A percentile compares a stretch with the other conserved stretches of the same genome.
Conservation (phyloP, 2,888 invertebrate species). For the Ormyrus rosae region DNA sequence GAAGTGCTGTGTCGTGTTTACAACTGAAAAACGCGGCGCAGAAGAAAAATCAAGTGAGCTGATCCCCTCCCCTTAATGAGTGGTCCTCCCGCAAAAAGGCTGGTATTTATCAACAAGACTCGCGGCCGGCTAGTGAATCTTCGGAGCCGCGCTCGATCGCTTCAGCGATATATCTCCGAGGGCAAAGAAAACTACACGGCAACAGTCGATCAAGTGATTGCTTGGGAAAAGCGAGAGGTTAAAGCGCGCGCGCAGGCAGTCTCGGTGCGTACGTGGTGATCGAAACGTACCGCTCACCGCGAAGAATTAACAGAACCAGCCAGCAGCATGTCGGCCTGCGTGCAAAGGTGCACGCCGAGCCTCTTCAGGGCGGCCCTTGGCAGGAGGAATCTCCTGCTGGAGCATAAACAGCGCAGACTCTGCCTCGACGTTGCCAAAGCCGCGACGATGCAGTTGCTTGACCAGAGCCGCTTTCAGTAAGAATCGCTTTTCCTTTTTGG, state of each 20-base stretch:
- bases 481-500: not conserved
- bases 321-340: not conserved
- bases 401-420: not conserved
- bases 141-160: not conserved
- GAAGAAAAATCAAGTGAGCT: no score
- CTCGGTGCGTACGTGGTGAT: conserved; percentile 21
- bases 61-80: no score
- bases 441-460: not conserved
- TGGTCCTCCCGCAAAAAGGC: no score
- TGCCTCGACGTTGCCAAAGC: not conserved
- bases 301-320: not conserved
- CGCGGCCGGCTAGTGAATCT: not conserved
- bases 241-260: not conserved
- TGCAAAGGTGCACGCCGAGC: conserved; percentile 40
- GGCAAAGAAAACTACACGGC: not conserved
- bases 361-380: conserved; percentile 21
- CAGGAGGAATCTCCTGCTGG: not conserved
- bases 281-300: not conserved
- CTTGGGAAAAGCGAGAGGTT: conserved; percentile 6
- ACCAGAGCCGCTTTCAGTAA: conserved; percentile 28
- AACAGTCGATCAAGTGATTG: not conserved
- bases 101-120: no score
- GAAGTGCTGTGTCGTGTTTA: no score
- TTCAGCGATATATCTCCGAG: not conserved
- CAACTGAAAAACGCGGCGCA: no score